Percentiles rank a stretch among this genome's conserved stretches.
Conservation (phyloP, 1,140 invertebrate genomes). For the Tetragnatha versicolor region DNA sequence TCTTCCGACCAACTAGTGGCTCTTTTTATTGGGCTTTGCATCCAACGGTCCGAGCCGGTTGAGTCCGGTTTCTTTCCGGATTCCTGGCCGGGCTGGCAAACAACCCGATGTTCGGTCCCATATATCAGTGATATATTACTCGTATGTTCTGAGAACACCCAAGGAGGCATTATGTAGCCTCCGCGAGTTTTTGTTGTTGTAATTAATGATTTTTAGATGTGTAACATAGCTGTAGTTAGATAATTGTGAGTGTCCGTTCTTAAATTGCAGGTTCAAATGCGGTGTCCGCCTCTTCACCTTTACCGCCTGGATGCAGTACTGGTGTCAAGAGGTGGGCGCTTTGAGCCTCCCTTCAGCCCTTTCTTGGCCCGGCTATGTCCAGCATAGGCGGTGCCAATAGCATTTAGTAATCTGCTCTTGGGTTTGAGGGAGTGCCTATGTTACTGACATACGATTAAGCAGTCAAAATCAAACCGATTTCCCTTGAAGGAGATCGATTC, state of each 20-base stretch:
- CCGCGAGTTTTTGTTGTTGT: slow-evolving; percentile 24
- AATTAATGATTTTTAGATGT: background rate
- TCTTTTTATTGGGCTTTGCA: slow-evolving; percentile 44
- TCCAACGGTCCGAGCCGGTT: background rate
- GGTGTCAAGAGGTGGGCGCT: background rate
- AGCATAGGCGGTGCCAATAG: slow-evolving; percentile 44
- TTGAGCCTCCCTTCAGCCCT: background rate
- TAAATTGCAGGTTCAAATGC: background rate
- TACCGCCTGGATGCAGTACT: slow-evolving; percentile 40
- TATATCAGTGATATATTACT: slow-evolving; percentile 60
- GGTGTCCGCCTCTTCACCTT: background rate
- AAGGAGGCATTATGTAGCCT: slow-evolving; percentile 50
- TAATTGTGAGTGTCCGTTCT: background rate
- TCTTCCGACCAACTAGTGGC: slow-evolving; percentile 38
- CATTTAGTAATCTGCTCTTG: background rate
- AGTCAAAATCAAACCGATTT: background rate
- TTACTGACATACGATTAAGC: slow-evolving; percentile 32
- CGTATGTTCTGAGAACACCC: slow-evolving; percentile 60
- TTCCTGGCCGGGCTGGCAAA: slow-evolving; percentile 12
- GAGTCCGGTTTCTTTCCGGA: slow-evolving; percentile 20
- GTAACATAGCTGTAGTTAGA: background rate
- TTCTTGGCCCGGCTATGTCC: slow-evolving; percentile 39
- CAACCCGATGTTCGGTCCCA: slow-evolving; percentile 51
- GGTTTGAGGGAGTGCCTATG: slow-evolving; percentile 41
- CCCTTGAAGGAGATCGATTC: background rate